phyloP scores from a whole-genome alignment of 2,888 invertebrate genomes.

The Acleris emargana region DNA sequence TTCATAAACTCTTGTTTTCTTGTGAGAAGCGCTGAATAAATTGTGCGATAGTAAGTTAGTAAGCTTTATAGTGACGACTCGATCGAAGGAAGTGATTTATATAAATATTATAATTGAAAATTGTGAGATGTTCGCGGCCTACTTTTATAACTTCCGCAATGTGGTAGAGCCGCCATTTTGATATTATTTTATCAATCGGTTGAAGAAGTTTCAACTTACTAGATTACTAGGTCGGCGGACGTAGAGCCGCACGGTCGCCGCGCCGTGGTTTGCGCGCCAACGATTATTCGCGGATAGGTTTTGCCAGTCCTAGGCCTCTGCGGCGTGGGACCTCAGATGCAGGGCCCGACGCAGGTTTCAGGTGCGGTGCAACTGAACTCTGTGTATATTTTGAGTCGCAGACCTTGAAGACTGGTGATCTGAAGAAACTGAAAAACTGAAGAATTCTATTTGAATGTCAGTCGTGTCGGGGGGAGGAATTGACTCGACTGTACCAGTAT shows the following conservation, averaged over 20 bases:
- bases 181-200: constrained; percentile 46
- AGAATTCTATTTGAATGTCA: constrained; percentile 55
- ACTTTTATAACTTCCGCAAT: constrained; percentile 78
- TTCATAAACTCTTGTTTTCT: constrained; percentile 49
- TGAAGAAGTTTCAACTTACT: constrained; percentile 40
- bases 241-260: constrained; percentile 46
- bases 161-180: constrained; percentile 66
- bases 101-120: constrained; percentile 44
- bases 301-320: not conserved
- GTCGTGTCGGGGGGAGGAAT: constrained; percentile 86
- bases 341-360: not conserved
- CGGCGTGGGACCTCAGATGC: not conserved
- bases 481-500: constrained; percentile 84
- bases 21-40: constrained; percentile 45
- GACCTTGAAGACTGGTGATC: constrained; percentile 48
- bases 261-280: constrained; percentile 44
- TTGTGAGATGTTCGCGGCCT: constrained; percentile 71
- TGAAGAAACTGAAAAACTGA: constrained; percentile 51
- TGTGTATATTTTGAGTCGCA: constrained; percentile 52
- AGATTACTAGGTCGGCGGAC: constrained; percentile 42
- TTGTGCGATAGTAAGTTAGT: constrained; percentile 46
- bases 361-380: constrained; percentile 38
- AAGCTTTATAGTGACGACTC: constrained; percentile 53
- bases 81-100: constrained; percentile 52
- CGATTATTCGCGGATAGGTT: constrained; percentile 47